These are phyloP conservation scores for Berghia stephanieae DNA, from an alignment of 1,140 invertebrate genomes.

Conservation along the genomic window DNA sequence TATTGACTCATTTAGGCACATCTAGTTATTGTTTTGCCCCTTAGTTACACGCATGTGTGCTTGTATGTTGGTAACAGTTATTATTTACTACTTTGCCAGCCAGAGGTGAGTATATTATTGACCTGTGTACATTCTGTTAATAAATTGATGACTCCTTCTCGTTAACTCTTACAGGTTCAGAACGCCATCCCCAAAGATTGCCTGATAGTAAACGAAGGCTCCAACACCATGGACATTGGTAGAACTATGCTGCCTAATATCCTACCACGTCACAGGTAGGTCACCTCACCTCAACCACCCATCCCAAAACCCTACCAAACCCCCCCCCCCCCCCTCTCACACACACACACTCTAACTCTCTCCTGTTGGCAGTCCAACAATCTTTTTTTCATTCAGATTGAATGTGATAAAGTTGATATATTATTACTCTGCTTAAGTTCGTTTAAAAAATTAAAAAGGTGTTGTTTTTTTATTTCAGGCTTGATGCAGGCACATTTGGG, in stretches of 20 bases:
- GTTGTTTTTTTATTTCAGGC: conserved; percentile 42
- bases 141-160: no score
- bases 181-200: conserved; percentile 73
- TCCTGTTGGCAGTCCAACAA: neutral
- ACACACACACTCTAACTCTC: no score
- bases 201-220: conserved; percentile 96
- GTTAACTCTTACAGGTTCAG: conserved; percentile 60
- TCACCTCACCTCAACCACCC: conserved; percentile 70
- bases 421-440: neutral
- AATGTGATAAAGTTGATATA: no score
- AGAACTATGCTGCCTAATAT: conserved; percentile 86
- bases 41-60: no score
- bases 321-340: no score
- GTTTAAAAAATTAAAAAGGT: neutral
- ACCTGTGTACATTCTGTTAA: no score
- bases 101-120: no score
- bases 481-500: conserved; percentile 83
- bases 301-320: no score
- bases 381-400: conserved; percentile 20
- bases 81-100: no score
- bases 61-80: no score
- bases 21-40: no score
- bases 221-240: conserved; percentile 98
- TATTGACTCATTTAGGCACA: no score
- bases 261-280: conserved; percentile 84